Evolutionary conservation across 2,113 vertebrate species (phyloP).

Genomic region (Cathartes aura): DNA sequence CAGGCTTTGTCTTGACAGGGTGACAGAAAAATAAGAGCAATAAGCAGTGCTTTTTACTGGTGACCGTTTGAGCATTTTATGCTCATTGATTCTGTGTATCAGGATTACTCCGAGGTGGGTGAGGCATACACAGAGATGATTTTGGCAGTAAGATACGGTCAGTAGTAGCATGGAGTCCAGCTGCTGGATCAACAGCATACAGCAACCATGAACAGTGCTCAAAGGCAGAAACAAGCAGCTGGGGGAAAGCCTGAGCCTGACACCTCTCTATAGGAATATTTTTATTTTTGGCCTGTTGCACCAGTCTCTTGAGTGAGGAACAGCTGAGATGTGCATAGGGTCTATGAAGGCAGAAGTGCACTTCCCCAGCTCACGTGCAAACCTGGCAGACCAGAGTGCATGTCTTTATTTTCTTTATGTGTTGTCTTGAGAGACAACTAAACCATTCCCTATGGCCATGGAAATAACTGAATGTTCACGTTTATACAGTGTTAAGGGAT

Average conservation of each 20-base stretch:
- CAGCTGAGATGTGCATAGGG: fast-evolving
- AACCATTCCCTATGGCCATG: background rate
- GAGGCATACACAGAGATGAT: background rate
- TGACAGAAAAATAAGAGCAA: background rate
- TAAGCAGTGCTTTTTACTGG: background rate
- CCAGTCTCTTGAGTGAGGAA: background rate
- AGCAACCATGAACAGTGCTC: background rate
- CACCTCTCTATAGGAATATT: background rate
- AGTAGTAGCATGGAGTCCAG: background rate
- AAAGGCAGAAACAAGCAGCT: background rate
- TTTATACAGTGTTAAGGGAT: background rate
- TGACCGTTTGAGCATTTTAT: background rate
- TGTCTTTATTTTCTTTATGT: background rate
- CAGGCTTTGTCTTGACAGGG: background rate
- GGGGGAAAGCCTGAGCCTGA: background rate
- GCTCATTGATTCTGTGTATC: background rate
- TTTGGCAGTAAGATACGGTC: background rate
- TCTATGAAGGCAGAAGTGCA: background rate
- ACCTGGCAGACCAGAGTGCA: background rate
- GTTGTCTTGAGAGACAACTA: background rate
- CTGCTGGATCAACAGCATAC: background rate
- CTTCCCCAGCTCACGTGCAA: background rate
- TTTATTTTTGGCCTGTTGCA: background rate
- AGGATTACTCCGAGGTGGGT: background rate
- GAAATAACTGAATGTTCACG: background rate